A percentile compares a stretch with the other conserved stretches of the same genome.
phyloP scores from a whole-genome alignment of 2,797 vertebrate species.

The Liasis olivaceus region DNA sequence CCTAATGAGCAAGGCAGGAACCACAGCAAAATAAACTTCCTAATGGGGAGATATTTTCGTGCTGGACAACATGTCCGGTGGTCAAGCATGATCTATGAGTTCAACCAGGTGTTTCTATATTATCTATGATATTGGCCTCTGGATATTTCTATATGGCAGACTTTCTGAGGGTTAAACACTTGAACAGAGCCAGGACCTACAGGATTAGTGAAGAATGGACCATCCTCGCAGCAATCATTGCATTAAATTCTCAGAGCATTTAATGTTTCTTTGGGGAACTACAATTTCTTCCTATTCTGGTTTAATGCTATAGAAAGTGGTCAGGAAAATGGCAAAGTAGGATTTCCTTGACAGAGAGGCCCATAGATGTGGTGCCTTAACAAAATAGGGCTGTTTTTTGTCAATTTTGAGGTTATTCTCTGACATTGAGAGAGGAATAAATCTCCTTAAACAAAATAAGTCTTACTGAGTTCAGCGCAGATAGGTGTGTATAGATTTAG shows the following conservation, averaged over 20 bases:
- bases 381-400: neutral
- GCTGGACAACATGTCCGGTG: constrained; percentile 48
- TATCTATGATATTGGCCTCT: neutral
- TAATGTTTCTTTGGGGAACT: neutral
- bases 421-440: neutral
- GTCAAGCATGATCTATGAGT: constrained; percentile 60
- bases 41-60: constrained; percentile 67
- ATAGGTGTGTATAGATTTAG: neutral
- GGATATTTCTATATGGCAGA: neutral
- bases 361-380: neutral
- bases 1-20: constrained; percentile 69
- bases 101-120: constrained; percentile 53
- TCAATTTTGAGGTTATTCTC: neutral
- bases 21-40: constrained; percentile 77
- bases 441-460: neutral
- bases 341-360: neutral
- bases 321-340: neutral
- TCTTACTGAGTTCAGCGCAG: neutral
- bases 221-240: neutral
- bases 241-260: neutral
- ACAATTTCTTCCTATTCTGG: neutral
- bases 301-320: neutral
- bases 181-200: neutral
- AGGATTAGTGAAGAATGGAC: neutral
- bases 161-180: neutral